These are phyloP conservation scores for Tigriopus californicus DNA, from an alignment of 2,888 invertebrate genomes.

Conservation along the genomic window DNA sequence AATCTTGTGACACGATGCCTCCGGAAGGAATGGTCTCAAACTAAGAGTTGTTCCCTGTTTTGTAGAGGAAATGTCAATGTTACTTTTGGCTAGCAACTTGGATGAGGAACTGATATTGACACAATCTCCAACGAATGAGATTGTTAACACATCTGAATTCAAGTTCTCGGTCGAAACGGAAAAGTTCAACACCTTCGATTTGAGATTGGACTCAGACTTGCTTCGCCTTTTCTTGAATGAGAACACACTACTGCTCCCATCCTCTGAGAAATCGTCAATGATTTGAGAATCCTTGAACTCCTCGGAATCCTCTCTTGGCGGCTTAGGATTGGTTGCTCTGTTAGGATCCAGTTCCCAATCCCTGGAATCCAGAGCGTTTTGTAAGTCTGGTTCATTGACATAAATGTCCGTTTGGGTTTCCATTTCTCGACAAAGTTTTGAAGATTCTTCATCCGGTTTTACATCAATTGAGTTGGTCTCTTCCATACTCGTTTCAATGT, in stretches of 20 bases:
- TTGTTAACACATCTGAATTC: slow-evolving; percentile 3
- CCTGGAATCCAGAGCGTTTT: too few relatives aligned
- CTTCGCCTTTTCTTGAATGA: background rate
- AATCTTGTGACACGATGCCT: background rate
- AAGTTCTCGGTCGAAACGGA: slow-evolving; percentile 9
- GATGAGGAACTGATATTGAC: slow-evolving; percentile 6
- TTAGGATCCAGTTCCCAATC: too few relatives aligned
- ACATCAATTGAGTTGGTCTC: background rate
- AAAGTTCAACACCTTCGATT: background rate
- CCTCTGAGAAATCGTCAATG: too few relatives aligned
- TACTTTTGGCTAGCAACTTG: slow-evolving; percentile 3
- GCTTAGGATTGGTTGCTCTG: too few relatives aligned
- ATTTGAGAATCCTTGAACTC: too few relatives aligned
- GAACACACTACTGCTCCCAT: too few relatives aligned
- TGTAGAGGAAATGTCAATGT: background rate
- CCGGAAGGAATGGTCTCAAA: background rate
- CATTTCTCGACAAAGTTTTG: background rate
- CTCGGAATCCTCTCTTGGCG: too few relatives aligned
- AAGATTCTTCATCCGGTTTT: background rate
- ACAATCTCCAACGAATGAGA: slow-evolving; percentile 1
- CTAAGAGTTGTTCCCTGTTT: background rate
- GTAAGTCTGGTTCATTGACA: background rate
- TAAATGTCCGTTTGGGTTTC: background rate
- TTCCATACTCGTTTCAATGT: background rate
- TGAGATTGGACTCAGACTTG: slow-evolving; percentile 9